Percentiles rank a stretch among this genome's conserved stretches.
phyloP scores from a whole-genome alignment of 2,797 vertebrate species.

The Sebastes itinus region DNA sequence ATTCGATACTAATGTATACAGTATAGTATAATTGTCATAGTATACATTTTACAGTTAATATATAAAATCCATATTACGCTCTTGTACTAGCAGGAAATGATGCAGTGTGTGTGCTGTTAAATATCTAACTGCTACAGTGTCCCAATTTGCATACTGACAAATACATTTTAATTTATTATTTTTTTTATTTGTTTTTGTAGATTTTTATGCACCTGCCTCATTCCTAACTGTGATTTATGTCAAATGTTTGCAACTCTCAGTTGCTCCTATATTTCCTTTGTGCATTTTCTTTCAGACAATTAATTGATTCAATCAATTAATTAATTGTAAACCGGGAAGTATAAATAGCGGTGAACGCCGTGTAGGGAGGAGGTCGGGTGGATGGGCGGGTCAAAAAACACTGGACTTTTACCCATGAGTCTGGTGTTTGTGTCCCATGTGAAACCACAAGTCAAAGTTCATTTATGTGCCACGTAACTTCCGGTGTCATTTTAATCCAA shows the following conservation, averaged over 20 bases:
- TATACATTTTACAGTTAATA: background rate
- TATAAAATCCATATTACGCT: background rate
- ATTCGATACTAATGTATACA: background rate
- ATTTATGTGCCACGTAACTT: no score
- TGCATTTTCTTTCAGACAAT: background rate
- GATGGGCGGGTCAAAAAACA: no score
- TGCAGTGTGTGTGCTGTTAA: background rate
- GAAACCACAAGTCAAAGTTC: no score
- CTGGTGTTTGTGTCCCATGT: no score
- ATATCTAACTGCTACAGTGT: background rate
- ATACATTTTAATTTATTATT: background rate
- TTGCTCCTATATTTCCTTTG: background rate
- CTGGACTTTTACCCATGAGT: no score
- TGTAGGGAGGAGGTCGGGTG: no score
- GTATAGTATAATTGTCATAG: background rate
- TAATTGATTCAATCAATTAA: no score
- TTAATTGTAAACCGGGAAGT: no score
- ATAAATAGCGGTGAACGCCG: no score
- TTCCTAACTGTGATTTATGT: background rate
- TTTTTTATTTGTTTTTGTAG: background rate
- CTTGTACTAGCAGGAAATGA: background rate
- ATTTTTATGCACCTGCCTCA: background rate
- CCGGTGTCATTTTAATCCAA: no score
- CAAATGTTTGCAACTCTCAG: background rate
- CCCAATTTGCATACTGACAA: background rate